Evolutionary conservation across 2,888 invertebrate species (phyloP).

Genomic region (Autographa pulchrina): DNA sequence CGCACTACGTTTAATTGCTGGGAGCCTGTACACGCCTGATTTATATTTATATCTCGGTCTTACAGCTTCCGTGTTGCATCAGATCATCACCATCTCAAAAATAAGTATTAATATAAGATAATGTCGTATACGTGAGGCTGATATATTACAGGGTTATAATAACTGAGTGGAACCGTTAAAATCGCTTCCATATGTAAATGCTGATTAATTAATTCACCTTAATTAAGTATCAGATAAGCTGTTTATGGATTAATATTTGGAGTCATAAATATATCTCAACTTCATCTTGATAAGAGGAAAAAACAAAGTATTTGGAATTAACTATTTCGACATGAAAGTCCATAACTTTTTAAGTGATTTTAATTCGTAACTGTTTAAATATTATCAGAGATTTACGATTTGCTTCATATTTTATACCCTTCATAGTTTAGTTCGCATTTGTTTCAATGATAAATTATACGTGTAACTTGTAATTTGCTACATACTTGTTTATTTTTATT

Average conservation of each 20-base stretch:
- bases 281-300: constrained; percentile 5
- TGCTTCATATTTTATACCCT: not conserved
- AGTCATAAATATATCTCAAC: constrained; percentile 2
- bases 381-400: constrained; percentile 4
- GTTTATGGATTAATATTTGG: constrained; percentile 8
- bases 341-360: not conserved
- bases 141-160: constrained; percentile 30
- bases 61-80: constrained; percentile 59
- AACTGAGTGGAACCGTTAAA: constrained; percentile 28
- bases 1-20: constrained; percentile 60
- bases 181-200: constrained; percentile 42
- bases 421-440: no score
- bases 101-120: constrained; percentile 19
- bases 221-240: constrained; percentile 40
- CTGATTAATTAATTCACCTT: constrained; percentile 34
- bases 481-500: not conserved
- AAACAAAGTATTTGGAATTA: not conserved
- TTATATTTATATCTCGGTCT: constrained; percentile 60
- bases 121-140: constrained; percentile 38
- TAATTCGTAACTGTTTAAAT: not conserved
- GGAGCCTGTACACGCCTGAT: constrained; percentile 57
- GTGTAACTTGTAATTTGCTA: not conserved
- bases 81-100: constrained; percentile 41
- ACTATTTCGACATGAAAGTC: not conserved
- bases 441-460: not conserved